Conservation (phyloP, 2,888 invertebrate species). For the Troglohyphantes excavatus region DNA sequence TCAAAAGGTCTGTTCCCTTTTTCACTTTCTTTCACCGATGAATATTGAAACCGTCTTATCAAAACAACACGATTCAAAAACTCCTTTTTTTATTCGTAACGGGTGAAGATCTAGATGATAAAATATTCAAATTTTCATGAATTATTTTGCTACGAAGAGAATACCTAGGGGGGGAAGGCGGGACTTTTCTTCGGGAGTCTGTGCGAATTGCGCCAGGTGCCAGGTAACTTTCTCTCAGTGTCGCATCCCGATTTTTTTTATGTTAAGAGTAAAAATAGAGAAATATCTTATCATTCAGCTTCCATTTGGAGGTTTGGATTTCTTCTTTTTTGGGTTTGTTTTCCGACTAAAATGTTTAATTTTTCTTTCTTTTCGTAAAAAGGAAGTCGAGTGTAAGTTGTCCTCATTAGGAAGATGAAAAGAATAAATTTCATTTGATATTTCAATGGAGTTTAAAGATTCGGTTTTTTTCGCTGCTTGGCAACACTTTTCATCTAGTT, state of each 20-base stretch:
- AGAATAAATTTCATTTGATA: too few relatives aligned
- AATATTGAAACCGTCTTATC: conserved; percentile 41
- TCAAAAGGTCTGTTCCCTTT: background rate
- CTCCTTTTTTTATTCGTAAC: background rate
- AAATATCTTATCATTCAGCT: background rate
- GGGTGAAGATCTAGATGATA: conserved; percentile 19
- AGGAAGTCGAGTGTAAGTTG: too few relatives aligned
- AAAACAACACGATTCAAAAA: conserved; percentile 19
- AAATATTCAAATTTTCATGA: conserved; percentile 13
- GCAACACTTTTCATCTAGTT: too few relatives aligned
- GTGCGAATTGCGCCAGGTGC: conserved; percentile 30
- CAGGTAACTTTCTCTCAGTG: conserved; percentile 17
- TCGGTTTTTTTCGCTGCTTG: too few relatives aligned
- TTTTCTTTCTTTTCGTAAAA: too few relatives aligned
- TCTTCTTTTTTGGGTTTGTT: background rate
- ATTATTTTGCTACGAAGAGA: background rate
- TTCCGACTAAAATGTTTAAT: too few relatives aligned
- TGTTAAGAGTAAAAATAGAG: background rate
- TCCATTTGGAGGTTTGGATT: background rate
- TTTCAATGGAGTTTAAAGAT: too few relatives aligned
- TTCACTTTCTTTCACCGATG: conserved; percentile 8
- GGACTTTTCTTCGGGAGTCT: conserved; percentile 5
- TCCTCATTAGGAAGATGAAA: too few relatives aligned
- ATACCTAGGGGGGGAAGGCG: background rate
- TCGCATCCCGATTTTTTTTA: background rate